Percentiles rank a stretch among this genome's conserved stretches.
These are phyloP conservation scores for Pseudopleuronectes americanus DNA, from an alignment of 2,797 vertebrate genomes.

Conservation along the genomic window DNA sequence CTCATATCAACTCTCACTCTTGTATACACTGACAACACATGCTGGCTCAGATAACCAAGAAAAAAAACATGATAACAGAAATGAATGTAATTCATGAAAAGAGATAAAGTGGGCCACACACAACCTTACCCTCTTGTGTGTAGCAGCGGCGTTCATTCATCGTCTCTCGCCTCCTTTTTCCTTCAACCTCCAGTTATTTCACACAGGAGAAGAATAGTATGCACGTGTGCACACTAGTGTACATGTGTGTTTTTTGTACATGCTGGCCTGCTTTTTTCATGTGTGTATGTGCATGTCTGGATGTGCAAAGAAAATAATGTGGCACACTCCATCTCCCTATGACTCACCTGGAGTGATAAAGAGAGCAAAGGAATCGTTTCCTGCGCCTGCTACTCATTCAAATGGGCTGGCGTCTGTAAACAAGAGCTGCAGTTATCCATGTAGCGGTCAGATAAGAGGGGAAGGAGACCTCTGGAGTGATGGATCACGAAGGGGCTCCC, in stretches of 20 bases:
- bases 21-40: conserved; percentile 78
- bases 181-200: conserved; percentile 66
- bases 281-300: conserved; percentile 22
- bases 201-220: conserved; percentile 54
- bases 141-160: conserved; percentile 54
- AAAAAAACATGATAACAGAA: conserved; percentile 78
- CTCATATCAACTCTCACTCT: conserved; percentile 74
- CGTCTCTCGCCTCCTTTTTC: conserved; percentile 50
- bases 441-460: conserved; percentile 82
- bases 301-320: conserved; percentile 61
- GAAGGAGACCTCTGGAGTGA: conserved; percentile 82
- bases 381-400: conserved; percentile 79
- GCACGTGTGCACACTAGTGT: conserved; percentile 13
- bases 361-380: conserved; percentile 78
- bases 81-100: conserved; percentile 80
- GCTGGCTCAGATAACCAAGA: conserved; percentile 76
- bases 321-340: conserved; percentile 68
- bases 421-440: conserved; percentile 81
- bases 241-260: conserved; percentile 27
- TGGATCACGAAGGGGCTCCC: conserved; percentile 82
- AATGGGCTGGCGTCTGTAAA: conserved; percentile 79
- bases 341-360: conserved; percentile 79
- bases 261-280: conserved; percentile 14
- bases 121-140: conserved; percentile 68
- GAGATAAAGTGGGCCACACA: conserved; percentile 76